Percentiles rank a stretch among this genome's conserved stretches.
Evolutionary conservation across 2,113 vertebrate genomes (phyloP).

Genomic region (Daubentonia madagascariensis): DNA sequence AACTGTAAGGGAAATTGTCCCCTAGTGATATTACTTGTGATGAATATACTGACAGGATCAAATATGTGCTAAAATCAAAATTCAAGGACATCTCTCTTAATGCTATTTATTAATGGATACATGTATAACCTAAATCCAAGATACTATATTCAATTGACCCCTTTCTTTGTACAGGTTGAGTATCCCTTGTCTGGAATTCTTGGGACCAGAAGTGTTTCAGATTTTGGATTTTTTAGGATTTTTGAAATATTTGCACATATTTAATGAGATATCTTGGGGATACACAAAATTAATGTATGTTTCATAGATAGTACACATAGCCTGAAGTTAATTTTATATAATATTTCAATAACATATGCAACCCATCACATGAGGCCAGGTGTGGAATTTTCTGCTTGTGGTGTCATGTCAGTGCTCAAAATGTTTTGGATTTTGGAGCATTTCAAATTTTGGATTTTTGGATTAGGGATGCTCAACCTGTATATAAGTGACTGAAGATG

Average conservation of each 20-base stretch:
- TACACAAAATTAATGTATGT: neutral
- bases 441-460: neutral
- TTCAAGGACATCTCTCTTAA: neutral
- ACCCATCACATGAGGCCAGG: neutral
- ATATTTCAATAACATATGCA: neutral
- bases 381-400: neutral
- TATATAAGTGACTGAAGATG: neutral
- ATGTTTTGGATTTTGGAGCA: neutral
- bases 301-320: neutral
- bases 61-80: neutral
- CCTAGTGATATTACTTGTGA: neutral
- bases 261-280: neutral
- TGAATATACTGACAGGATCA: neutral
- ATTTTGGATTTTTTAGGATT: neutral
- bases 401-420: neutral
- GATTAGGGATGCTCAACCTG: neutral
- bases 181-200: neutral
- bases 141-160: neutral
- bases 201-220: neutral
- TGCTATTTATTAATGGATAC: neutral
- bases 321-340: neutral
- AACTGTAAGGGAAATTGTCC: neutral
- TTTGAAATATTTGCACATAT: neutral
- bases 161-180: neutral
- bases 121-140: neutral